A percentile compares a stretch with the other conserved stretches of the same genome.
Evolutionary conservation across 2,888 invertebrate genomes (phyloP).

Genomic region (Folsomia candida): DNA sequence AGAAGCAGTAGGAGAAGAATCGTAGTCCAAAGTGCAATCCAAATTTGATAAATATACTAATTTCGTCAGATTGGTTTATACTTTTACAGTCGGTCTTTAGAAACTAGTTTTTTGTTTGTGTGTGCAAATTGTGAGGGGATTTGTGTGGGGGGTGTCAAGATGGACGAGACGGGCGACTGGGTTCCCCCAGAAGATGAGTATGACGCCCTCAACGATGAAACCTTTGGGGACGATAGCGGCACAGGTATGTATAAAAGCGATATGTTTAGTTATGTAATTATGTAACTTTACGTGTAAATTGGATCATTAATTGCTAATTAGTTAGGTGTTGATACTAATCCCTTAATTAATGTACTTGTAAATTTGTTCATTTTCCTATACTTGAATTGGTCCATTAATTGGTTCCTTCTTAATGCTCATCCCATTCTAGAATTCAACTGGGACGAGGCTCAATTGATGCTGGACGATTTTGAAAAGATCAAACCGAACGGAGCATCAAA

Average conservation of each 20-base stretch:
- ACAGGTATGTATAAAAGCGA: constrained; percentile 50
- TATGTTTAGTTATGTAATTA: background rate
- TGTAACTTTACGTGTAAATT: background rate
- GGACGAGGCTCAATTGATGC: constrained; percentile 36
- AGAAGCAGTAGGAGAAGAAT: no score
- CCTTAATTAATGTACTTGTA: background rate
- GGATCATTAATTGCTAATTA: background rate
- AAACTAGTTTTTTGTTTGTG: no score
- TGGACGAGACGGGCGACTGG: no score
- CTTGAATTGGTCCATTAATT: no score
- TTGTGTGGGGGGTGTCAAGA: no score
- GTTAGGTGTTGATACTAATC: background rate
- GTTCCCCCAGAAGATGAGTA: constrained; percentile 69
- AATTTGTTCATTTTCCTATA: no score
- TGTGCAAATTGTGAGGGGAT: no score
- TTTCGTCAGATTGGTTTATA: no score
- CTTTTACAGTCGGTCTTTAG: no score
- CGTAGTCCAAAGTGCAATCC: no score
- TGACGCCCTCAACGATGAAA: constrained; percentile 88
- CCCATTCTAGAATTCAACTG: constrained; percentile 46
- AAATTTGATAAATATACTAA: no score
- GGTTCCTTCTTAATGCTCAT: no score
- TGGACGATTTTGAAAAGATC: constrained; percentile 21
- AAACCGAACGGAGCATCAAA: constrained; percentile 26
- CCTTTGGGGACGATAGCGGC: constrained; percentile 76